Evolutionary conservation across 2,888 invertebrate genomes (phyloP).

Genomic region (Gerris lacustris): DNA sequence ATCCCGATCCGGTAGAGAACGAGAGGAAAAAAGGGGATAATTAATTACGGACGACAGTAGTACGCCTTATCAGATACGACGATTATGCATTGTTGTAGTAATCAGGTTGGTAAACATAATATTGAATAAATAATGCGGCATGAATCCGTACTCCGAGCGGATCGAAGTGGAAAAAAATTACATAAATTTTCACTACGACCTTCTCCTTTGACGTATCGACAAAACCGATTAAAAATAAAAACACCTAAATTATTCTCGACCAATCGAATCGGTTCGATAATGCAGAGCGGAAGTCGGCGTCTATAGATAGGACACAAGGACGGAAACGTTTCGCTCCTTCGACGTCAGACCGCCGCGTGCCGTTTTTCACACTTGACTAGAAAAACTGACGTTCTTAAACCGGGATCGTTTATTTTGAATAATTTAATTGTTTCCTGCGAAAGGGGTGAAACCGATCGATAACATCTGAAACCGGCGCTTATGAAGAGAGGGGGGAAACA

Average conservation of each 20-base stretch:
- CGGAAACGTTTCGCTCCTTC: no score
- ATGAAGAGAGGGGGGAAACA: neutral
- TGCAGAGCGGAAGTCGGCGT: no score
- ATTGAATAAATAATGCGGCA: neutral
- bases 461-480: neutral
- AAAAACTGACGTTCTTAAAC: neutral
- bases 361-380: no score
- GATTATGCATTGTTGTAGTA: slow-evolving; percentile 2
- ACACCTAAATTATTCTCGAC: no score
- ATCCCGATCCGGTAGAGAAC: neutral
- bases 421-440: neutral
- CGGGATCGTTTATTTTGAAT: neutral
- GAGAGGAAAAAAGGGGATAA: neutral
- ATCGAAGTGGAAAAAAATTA: no score
- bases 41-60: neutral
- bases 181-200: no score
- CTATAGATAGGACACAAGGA: no score
- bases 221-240: no score
- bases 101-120: neutral
- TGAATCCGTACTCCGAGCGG: neutral
- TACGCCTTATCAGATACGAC: neutral
- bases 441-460: neutral
- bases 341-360: no score
- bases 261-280: no score
- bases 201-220: no score